Evolutionary conservation across 2,888 invertebrate genomes (phyloP), one percentile per base, ranked within the genome.

Genomic region (Trypoxylon attenuatum): DNA sequence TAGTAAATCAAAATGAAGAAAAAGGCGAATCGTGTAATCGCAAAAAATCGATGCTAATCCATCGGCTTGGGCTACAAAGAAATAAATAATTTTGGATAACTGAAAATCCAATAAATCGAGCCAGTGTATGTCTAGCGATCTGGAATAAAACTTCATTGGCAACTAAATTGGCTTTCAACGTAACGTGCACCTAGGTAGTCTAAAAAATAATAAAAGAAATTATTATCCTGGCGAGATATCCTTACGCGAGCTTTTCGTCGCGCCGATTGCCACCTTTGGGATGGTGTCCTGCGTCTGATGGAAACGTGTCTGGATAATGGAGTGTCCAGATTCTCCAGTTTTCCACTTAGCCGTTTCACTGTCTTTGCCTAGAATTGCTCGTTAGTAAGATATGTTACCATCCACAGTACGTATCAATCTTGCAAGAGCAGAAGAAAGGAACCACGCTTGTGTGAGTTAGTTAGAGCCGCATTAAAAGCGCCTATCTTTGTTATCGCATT

Each of bases 181-280:
- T 55, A 58, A 43, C 38, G 22, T 51, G 10, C 33, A 10, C 8
- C n/a, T 45, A 49, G 21, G 6, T 3, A 19, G 5, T 33, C 33
- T n/a, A 19, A 10, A 47, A 22, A 15, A 39, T 10, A 25, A 2
- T 5, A 22, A 21, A n/a, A 23, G 13, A 23, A 21, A 53, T 41
- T 38, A 15, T 55, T 38, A 59, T 55, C 62, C 65, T 62, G 69
- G 60, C 69, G 62, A 49, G 58, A 29, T 54, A 72, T 79, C 76
- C 85, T 87, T 87, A 87, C 87, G 73, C 86, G 87, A 78, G 86
- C 87, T 79, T 87, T 87, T 55, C 84, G 81, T 15, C 86, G 81
- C 54, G 85, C 86, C 41, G 87, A 86, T 65, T 87, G 86, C 87
- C 87, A 87, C 60, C 85, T 83, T 61, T 87, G 86, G 22, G 87